Base-by-base conservation (phyloP, 2,113 vertebrate species). In the Lepidothrix coronata region DNA sequence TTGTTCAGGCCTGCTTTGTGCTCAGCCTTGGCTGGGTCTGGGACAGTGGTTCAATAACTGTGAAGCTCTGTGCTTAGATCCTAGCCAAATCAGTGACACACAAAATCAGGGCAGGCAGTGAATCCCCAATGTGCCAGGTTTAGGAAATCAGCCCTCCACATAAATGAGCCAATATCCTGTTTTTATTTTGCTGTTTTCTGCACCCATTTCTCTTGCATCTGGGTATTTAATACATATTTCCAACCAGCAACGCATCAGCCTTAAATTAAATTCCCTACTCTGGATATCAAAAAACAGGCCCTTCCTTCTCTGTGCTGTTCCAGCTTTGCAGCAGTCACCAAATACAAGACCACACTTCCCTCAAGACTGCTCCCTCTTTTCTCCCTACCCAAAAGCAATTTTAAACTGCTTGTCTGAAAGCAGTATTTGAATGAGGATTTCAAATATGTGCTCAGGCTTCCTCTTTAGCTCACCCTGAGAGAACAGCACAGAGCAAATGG, bases 31-130 rank as follows among this genome's bases (percentile, higher is more conserved):
- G 95, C 96, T 96, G 85, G 44, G 82, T 93, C 95, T 95, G 94
- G 93, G 83, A 95, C 78, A 44, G 85, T 88, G 85, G 85, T 84
- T 97, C 95, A 93, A 43, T 94, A 79, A 83, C 90, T 94, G 86
- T 48, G 87, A 89, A 95, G 90, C 89, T 95, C 88, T 92, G 90
- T 93, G 74, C 72, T 97, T 97, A 95, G 82, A 94, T 96, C 94
- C 95, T 81, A 95, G 96, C 91, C 95, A 98, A 97, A 97, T 77
- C 66, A 85, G 89, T 95, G 86, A 97, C 89, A 97, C 89, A 94
- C 92, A 96, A 96, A 97, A 95, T 85, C 86, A 96, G 92, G 95
- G 93, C 72, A 94, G 84, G 80, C 78, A n/a, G 80, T 80, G 91
- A 96, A 91, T 91, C 92, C 62, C 54, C 72, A 83, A 61, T 84